Percentiles rank a stretch among this genome's conserved stretches.
Evolutionary conservation across 2,113 vertebrate species (phyloP).

Genomic region (Colossoma macropomum): DNA sequence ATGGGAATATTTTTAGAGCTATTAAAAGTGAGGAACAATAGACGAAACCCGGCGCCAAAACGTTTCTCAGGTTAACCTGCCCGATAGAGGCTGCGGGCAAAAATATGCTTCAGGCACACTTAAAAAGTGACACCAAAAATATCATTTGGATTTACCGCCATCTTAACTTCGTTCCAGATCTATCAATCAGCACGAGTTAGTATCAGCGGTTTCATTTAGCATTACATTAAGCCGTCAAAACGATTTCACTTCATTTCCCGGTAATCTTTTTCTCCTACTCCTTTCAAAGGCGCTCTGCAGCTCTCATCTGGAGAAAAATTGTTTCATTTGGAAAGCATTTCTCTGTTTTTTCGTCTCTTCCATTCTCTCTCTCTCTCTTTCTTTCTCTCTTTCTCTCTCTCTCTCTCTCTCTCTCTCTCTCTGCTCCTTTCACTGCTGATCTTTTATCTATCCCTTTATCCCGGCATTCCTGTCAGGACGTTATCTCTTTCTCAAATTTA

Average conservation of each 20-base stretch:
- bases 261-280: constrained; percentile 25
- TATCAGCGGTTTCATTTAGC: constrained; percentile 21
- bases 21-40: constrained; percentile 2
- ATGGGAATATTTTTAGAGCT: constrained; percentile 9
- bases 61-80: background rate
- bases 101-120: constrained; percentile 18
- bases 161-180: constrained; percentile 27
- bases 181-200: constrained; percentile 30
- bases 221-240: constrained; percentile 40
- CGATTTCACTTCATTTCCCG: constrained; percentile 22
- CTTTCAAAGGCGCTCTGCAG: constrained; percentile 6
- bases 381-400: constrained; percentile 29
- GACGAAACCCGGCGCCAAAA: background rate
- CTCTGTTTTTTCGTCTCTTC: background rate
- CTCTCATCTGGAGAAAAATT: constrained; percentile 37
- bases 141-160: constrained; percentile 37
- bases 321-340: constrained; percentile 34
- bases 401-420: constrained; percentile 57
- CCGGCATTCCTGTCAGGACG: constrained; percentile 94
- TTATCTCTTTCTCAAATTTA: constrained; percentile 99
- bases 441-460: constrained; percentile 93
- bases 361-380: constrained; percentile 30
- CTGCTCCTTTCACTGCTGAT: constrained; percentile 82
- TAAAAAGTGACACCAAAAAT: constrained; percentile 20
- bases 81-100: background rate